Percentiles rank a stretch among this genome's conserved stretches.
Conservation (phyloP, 1,140 invertebrate species). For the Drosophila pseudoobscura region DNA sequence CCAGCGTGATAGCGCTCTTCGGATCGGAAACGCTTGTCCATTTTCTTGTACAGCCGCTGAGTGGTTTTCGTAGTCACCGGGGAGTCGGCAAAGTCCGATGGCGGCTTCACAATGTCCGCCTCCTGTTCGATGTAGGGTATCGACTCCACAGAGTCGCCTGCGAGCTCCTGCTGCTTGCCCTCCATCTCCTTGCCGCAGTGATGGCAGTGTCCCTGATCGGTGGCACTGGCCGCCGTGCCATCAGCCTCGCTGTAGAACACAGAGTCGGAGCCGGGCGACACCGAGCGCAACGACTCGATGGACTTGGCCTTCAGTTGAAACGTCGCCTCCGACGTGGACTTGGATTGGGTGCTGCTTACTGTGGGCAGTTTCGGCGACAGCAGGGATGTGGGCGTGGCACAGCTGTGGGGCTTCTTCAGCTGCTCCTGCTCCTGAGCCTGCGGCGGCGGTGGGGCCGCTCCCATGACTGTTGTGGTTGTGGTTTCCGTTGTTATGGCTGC, state of each 20-base stretch:
- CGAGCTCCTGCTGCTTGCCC: conserved; percentile 80
- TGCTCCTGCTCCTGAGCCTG: conserved; percentile 16
- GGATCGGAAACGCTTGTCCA: conserved; percentile 92
- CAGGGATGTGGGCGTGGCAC: conserved; percentile 61
- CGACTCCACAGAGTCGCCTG: conserved; percentile 82
- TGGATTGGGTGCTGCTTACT: conserved; percentile 37
- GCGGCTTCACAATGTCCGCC: conserved; percentile 92
- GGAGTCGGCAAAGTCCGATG: conserved; percentile 93
- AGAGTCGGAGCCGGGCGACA: conserved; percentile 93
- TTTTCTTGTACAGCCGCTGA: conserved; percentile 89
- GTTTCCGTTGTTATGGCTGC: conserved; percentile 6
- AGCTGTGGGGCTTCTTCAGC: conserved; percentile 49
- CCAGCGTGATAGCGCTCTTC: conserved; percentile 87
- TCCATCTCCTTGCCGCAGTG: conserved; percentile 92
- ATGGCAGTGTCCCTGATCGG: conserved; percentile 86
- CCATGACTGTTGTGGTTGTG: conserved; percentile 21
- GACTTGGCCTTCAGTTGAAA: conserved; percentile 90
- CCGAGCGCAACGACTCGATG: conserved; percentile 91
- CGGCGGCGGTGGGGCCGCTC: conserved; percentile 19
- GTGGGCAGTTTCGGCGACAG: conserved; percentile 56
- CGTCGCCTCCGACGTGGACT: conserved; percentile 83
- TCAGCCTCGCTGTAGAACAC: conserved; percentile 93
- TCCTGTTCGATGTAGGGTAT: conserved; percentile 76
- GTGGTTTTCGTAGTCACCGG: conserved; percentile 86
- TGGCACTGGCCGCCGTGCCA: conserved; percentile 80